A percentile compares a stretch with the other conserved stretches of the same genome.
Conservation (phyloP, 2,113 vertebrate species). For the Gavialis gangeticus region DNA sequence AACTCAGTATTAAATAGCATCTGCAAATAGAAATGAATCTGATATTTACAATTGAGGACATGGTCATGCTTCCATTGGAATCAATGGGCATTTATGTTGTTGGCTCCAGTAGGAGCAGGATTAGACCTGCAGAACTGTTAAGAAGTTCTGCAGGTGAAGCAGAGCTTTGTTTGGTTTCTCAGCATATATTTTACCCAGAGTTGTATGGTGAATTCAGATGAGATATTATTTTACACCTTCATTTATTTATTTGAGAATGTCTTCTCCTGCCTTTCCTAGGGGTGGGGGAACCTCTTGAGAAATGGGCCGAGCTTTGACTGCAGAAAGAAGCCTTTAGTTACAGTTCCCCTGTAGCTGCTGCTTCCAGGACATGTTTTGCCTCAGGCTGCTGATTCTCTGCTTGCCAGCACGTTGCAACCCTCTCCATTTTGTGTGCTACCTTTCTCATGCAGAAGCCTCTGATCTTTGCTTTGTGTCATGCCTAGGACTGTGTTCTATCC, state of each 20-base stretch:
- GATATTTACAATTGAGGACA: neutral
- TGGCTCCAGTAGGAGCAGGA: neutral
- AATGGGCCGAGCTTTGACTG: neutral
- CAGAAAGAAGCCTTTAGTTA: conserved; percentile 19
- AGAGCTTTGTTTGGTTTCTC: neutral
- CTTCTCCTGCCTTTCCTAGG: neutral
- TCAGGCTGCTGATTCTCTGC: conserved; percentile 50
- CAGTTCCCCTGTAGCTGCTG: conserved; percentile 13
- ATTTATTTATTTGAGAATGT: neutral
- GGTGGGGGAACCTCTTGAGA: neutral
- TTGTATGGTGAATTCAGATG: neutral
- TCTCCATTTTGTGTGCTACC: conserved; percentile 26
- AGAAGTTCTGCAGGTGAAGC: neutral
- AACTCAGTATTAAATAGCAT: neutral
- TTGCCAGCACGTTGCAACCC: conserved; percentile 11
- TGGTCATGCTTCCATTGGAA: neutral
- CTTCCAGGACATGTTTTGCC: conserved; percentile 58
- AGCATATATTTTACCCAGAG: neutral
- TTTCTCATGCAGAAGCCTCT: conserved; percentile 50
- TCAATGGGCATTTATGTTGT: neutral
- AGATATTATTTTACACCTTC: neutral
- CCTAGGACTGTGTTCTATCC: conserved; percentile 1
- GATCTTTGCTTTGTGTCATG: conserved; percentile 45
- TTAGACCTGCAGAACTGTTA: neutral
- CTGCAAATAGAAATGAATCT: conserved; percentile 10